Percentiles rank a stretch among this genome's conserved stretches.
phyloP scores from a whole-genome alignment of 2,113 vertebrate species.

The Thunnus maccoyii region DNA sequence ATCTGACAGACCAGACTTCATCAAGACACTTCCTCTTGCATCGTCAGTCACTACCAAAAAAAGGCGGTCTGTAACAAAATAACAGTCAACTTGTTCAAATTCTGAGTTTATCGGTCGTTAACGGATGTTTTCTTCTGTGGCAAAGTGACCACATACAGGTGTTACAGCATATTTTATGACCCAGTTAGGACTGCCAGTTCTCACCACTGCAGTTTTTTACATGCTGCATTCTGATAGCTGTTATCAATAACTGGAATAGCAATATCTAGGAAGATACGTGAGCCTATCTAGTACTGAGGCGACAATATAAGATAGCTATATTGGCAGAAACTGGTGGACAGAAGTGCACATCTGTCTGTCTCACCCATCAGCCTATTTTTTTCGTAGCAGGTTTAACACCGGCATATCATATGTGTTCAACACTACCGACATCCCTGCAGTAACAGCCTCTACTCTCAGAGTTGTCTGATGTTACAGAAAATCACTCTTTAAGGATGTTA shows the following conservation, averaged over 20 bases:
- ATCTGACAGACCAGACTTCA: neutral
- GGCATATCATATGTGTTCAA: neutral
- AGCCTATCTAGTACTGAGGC: neutral
- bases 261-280: neutral
- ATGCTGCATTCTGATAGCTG: slow-evolving; percentile 7
- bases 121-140: neutral
- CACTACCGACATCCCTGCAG: neutral
- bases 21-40: neutral
- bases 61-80: no score
- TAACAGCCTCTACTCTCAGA: neutral
- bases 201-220: neutral
- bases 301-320: neutral
- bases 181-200: neutral
- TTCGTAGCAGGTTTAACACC: neutral
- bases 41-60: neutral
- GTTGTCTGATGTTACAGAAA: neutral
- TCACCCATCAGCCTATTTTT: neutral
- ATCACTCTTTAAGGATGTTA: neutral
- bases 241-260: neutral
- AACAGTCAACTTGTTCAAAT: neutral
- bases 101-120: neutral
- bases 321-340: no score
- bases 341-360: neutral
- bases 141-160: neutral
- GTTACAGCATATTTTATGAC: slow-evolving; percentile 1